Percentiles rank a stretch among this genome's conserved stretches.
These are phyloP conservation scores for Xenotilapia longispinis DNA, from an alignment of 2,113 vertebrate genomes.

Conservation along the genomic window DNA sequence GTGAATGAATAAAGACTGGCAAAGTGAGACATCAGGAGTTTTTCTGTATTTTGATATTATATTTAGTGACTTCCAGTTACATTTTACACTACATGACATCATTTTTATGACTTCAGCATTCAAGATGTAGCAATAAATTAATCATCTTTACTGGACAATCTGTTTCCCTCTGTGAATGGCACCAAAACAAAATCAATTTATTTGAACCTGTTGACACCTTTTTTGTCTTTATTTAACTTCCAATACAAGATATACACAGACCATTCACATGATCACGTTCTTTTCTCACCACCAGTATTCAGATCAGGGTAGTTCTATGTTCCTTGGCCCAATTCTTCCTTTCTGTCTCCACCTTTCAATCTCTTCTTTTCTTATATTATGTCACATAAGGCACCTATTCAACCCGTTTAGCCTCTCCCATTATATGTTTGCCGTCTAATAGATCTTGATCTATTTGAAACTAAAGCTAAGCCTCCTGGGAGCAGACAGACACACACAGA, in stretches of 20 bases:
- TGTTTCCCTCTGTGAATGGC: neutral
- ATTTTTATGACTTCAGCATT: neutral
- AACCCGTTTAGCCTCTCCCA: conserved; percentile 2
- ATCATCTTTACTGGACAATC: neutral
- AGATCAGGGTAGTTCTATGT: neutral
- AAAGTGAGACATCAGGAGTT: neutral
- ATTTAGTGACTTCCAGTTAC: neutral
- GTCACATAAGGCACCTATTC: conserved; percentile 19
- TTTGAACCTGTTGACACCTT: neutral
- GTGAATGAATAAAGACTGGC: neutral
- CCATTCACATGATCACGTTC: neutral
- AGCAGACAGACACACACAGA: conserved; percentile 5
- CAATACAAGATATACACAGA: neutral
- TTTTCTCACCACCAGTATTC: neutral
- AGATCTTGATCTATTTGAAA: conserved; percentile 23
- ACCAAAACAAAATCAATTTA: neutral
- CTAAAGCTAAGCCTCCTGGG: conserved; percentile 47
- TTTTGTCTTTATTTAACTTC: neutral
- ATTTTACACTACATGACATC: neutral
- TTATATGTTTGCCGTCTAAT: conserved; percentile 8
- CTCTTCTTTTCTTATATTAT: neutral
- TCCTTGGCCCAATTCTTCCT: neutral
- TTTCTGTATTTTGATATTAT: neutral
- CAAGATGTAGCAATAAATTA: neutral
- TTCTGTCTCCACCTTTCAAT: neutral